phyloP scores from a whole-genome alignment of 2,797 vertebrate genomes.

The Sarcophilus harrisii region DNA sequence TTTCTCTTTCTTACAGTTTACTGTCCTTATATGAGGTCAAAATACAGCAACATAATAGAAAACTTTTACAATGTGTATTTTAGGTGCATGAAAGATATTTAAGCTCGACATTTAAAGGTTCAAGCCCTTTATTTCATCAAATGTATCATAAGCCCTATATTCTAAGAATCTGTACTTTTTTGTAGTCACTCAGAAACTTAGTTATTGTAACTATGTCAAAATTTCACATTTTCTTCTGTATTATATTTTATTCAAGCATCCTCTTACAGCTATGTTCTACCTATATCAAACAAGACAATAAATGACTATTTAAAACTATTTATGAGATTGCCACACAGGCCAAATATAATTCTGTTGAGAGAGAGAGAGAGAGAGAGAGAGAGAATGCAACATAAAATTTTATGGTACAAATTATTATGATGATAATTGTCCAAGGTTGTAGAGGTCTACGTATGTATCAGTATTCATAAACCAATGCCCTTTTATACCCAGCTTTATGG shows the following conservation, averaged over 20 bases:
- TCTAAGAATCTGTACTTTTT: constrained; percentile 56
- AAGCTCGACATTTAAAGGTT: constrained; percentile 73
- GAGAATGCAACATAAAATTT: constrained; percentile 84
- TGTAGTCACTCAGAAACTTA: constrained; percentile 53
- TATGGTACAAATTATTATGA: constrained; percentile 84
- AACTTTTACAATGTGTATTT: constrained; percentile 18
- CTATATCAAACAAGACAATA: constrained; percentile 70
- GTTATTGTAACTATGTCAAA: constrained; percentile 40
- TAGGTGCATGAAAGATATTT: not conserved
- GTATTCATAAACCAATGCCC: constrained; percentile 82
- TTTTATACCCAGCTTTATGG: constrained; percentile 82
- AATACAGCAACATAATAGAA: constrained; percentile 43
- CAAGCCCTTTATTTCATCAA: constrained; percentile 61
- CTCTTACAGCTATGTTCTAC: constrained; percentile 9
- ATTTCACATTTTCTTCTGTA: constrained; percentile 11
- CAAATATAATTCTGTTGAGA: constrained; percentile 73
- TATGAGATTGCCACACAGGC: constrained; percentile 74
- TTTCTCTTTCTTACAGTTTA: not conserved
- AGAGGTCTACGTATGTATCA: constrained; percentile 81
- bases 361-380: not conserved
- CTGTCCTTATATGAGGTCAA: constrained; percentile 2
- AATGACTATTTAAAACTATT: constrained; percentile 78
- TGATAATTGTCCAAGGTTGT: constrained; percentile 81
- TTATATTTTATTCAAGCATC: constrained; percentile 47
- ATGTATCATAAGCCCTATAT: constrained; percentile 44